phyloP scores from a whole-genome alignment of 2,888 invertebrate species.

The Euplagia quadripunctaria region DNA sequence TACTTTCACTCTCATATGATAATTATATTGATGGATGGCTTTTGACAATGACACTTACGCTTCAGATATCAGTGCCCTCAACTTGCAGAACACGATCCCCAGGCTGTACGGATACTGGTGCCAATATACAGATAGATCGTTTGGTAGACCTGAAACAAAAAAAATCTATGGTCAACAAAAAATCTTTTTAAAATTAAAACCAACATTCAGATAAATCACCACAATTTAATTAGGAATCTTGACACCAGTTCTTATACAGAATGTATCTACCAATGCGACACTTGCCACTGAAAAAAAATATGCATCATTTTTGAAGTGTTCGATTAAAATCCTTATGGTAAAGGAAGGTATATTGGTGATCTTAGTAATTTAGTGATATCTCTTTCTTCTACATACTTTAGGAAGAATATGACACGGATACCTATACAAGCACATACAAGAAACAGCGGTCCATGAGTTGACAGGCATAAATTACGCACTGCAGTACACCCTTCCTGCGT shows the following conservation, averaged over 20 bases:
- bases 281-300: too few relatives aligned
- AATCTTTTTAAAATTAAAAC: background rate
- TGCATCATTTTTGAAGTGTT: too few relatives aligned
- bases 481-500: too few relatives aligned
- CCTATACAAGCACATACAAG: too few relatives aligned
- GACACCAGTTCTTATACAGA: background rate
- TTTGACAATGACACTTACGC: conserved; percentile 89
- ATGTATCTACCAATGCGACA: too few relatives aligned
- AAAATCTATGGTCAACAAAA: background rate
- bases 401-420: too few relatives aligned
- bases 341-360: too few relatives aligned
- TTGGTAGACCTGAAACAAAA: conserved; percentile 91
- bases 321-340: too few relatives aligned
- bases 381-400: too few relatives aligned
- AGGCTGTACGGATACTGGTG: conserved; percentile 95
- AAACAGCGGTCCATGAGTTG: too few relatives aligned
- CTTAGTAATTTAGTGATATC: too few relatives aligned
- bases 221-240: background rate
- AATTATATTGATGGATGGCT: background rate
- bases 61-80: conserved; percentile 94
- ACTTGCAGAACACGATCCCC: conserved; percentile 93
- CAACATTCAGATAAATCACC: background rate
- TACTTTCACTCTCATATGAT: background rate
- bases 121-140: conserved; percentile 95
- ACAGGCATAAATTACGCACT: too few relatives aligned